A percentile compares a stretch with the other conserved stretches of the same genome.
Evolutionary conservation across 2,888 invertebrate genomes (phyloP).

Genomic region (Lithophane leautieri): DNA sequence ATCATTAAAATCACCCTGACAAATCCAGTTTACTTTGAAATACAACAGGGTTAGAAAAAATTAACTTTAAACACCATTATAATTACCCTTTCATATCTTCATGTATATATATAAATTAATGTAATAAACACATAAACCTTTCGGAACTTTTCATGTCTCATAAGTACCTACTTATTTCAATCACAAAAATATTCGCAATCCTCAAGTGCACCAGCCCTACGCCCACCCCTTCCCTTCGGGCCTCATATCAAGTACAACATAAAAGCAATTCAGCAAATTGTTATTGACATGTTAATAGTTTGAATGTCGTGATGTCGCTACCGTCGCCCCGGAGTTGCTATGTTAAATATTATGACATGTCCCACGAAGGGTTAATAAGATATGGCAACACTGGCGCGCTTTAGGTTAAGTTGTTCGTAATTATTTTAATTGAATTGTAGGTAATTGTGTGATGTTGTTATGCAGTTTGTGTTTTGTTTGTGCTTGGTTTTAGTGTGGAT

Average conservation of each 20-base stretch:
- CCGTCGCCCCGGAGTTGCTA: constrained; percentile 56
- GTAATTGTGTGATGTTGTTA: constrained; percentile 27
- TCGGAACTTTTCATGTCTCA: no score
- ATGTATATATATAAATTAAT: no score
- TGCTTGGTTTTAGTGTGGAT: constrained; percentile 13
- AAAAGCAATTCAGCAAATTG: constrained; percentile 89
- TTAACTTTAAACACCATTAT: not conserved
- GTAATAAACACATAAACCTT: no score
- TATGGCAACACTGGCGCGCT: constrained; percentile 32
- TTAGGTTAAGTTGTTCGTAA: constrained; percentile 53
- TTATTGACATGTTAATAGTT: constrained; percentile 89
- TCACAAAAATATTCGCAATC: not conserved
- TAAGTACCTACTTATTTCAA: not conserved
- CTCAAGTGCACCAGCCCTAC: constrained; percentile 75
- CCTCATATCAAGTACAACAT: constrained; percentile 82
- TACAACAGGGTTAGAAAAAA: not conserved
- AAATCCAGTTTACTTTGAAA: not conserved
- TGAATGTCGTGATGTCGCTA: constrained; percentile 77
- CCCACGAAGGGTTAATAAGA: constrained; percentile 58
- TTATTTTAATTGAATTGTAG: constrained; percentile 51
- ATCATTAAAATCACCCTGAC: not conserved
- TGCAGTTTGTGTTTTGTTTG: constrained; percentile 22
- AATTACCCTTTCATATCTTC: not conserved
- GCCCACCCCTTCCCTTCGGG: constrained; percentile 79
- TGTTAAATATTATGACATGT: constrained; percentile 63